Percentiles rank a stretch among this genome's conserved stretches.
These are phyloP conservation scores for Coranthus polyacanthus DNA, from an alignment of 2,797 vertebrate genomes.

Conservation along the genomic window DNA sequence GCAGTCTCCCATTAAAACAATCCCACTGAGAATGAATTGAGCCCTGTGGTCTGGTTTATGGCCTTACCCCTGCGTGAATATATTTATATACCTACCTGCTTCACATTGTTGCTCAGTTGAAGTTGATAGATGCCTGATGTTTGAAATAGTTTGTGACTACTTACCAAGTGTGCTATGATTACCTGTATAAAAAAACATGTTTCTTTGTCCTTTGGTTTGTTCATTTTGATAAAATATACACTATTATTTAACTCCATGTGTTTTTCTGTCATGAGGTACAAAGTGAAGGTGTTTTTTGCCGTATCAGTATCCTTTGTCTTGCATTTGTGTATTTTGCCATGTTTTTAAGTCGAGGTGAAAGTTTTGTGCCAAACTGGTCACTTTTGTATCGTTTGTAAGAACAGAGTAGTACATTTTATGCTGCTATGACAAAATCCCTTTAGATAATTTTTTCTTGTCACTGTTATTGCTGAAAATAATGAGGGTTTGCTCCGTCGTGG, in stretches of 20 bases:
- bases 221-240: slow-evolving; percentile 40
- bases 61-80: slow-evolving; percentile 19
- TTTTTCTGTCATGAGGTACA: slow-evolving; percentile 27
- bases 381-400: slow-evolving; percentile 25
- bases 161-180: slow-evolving; percentile 52
- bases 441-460: slow-evolving; percentile 45
- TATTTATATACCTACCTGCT: slow-evolving; percentile 26
- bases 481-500: slow-evolving; percentile 7
- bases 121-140: slow-evolving; percentile 42
- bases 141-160: slow-evolving; percentile 61
- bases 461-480: slow-evolving; percentile 41
- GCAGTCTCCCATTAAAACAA: background rate
- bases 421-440: slow-evolving; percentile 54
- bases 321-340: slow-evolving; percentile 49
- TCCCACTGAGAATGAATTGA: background rate
- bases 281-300: slow-evolving; percentile 50
- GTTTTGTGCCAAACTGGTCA: slow-evolving; percentile 38
- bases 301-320: slow-evolving; percentile 59
- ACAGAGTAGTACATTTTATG: slow-evolving; percentile 42
- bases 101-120: slow-evolving; percentile 39
- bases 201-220: slow-evolving; percentile 40
- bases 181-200: slow-evolving; percentile 46
- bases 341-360: slow-evolving; percentile 44
- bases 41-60: slow-evolving; percentile 8
- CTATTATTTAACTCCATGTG: slow-evolving; percentile 28